These are phyloP conservation scores for Ditula angustiorana DNA, from an alignment of 2,888 invertebrate species.

Conservation along the genomic window DNA sequence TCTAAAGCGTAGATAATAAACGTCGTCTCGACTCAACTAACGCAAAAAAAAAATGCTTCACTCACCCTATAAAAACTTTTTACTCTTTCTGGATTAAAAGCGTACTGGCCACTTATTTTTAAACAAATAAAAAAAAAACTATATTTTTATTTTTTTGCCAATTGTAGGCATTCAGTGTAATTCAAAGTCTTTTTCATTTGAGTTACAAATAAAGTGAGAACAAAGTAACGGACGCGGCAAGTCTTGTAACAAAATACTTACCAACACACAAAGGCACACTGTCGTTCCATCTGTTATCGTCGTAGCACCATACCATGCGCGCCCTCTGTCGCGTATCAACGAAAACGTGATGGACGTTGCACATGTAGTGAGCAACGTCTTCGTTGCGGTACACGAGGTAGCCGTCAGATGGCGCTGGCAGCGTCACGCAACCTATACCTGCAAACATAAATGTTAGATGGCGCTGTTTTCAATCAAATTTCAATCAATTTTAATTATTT, in stretches of 20 bases:
- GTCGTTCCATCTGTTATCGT: constrained; percentile 88
- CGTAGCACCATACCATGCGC: constrained; percentile 87
- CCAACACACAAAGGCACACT: constrained; percentile 87
- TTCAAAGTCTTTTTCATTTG: too few species aligned
- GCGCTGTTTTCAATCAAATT: constrained; percentile 41
- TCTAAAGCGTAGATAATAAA: too few species aligned
- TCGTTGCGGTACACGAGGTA: constrained; percentile 88
- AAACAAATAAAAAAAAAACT: too few species aligned
- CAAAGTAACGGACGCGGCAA: too few species aligned
- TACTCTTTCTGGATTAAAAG: too few species aligned
- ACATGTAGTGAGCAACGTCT: constrained; percentile 88
- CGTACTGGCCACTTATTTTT: too few species aligned
- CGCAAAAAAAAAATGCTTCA: too few species aligned
- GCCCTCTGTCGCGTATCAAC: constrained; percentile 87
- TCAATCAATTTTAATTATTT: background rate
- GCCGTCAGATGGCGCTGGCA: constrained; percentile 87
- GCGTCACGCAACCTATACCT: constrained; percentile 89
- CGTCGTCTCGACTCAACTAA: too few species aligned
- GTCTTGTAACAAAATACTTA: constrained; percentile 76
- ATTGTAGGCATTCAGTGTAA: too few species aligned
- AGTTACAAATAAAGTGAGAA: too few species aligned
- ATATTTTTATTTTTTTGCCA: too few species aligned
- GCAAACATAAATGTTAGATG: constrained; percentile 50
- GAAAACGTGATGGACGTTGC: constrained; percentile 89
- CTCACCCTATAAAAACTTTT: too few species aligned